Evolutionary conservation across 2,113 vertebrate species (phyloP).

Genomic region (Camelus dromedarius): DNA sequence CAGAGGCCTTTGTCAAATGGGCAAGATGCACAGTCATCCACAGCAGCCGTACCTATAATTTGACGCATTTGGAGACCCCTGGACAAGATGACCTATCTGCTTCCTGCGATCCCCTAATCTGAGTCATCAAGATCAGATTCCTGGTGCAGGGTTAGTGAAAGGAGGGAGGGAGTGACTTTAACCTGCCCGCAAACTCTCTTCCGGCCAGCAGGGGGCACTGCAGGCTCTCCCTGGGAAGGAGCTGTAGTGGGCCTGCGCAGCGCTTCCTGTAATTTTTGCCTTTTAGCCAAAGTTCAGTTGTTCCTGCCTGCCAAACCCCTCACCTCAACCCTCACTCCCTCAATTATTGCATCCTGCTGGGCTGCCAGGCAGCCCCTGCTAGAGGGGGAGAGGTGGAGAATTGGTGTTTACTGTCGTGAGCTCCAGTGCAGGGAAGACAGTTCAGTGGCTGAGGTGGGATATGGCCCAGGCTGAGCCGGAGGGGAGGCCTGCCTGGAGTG

Average conservation of each 20-base stretch:
- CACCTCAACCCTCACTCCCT: not conserved
- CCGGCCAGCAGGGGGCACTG: slow-evolving; percentile 58
- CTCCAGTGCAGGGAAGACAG: not conserved
- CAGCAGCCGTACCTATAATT: not conserved
- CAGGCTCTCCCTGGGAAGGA: not conserved
- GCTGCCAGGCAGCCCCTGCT: not conserved
- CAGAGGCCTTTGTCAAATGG: slow-evolving; percentile 11
- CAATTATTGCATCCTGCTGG: not conserved
- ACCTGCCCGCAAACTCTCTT: not conserved
- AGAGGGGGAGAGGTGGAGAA: not conserved
- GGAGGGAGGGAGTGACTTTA: not conserved
- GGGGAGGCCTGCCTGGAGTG: not conserved
- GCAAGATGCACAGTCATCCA: not conserved
- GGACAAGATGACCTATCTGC: not conserved
- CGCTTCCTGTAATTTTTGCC: slow-evolving; percentile 3
- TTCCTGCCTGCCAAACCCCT: not conserved
- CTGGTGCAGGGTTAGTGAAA: not conserved
- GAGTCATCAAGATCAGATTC: not conserved
- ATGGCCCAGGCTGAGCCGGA: not conserved
- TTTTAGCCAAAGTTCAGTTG: slow-evolving; percentile 30
- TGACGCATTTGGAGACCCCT: not conserved
- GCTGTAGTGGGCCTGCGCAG: accelerated
- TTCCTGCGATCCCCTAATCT: not conserved
- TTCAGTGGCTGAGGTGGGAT: not conserved
- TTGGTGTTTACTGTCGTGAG: not conserved